A percentile compares a stretch with the other conserved stretches of the same genome.
Evolutionary conservation across 2,888 invertebrate genomes (phyloP).

Genomic region (Colletes collaris): DNA sequence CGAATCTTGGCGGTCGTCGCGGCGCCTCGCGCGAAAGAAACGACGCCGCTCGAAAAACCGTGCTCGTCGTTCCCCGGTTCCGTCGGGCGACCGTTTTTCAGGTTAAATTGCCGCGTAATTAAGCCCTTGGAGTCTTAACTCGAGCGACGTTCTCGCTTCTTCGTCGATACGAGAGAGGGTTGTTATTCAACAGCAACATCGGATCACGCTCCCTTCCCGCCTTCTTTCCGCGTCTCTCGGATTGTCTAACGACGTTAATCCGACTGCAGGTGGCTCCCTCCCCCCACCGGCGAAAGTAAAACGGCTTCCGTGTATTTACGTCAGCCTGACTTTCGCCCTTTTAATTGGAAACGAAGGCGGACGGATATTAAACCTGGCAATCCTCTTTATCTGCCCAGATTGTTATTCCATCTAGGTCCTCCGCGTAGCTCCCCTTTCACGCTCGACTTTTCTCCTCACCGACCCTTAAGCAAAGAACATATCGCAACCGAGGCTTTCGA

Average conservation of each 20-base stretch:
- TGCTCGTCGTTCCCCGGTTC: conserved; percentile 12
- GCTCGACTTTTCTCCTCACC: neutral
- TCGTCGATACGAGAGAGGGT: conserved; percentile 8
- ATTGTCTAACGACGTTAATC: conserved; percentile 54
- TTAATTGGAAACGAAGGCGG: conserved; percentile 43
- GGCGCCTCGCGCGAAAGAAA: neutral
- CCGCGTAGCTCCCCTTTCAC: neutral
- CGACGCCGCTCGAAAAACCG: conserved; percentile 23
- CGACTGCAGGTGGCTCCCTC: conserved; percentile 37
- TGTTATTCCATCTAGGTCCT: conserved; percentile 25
- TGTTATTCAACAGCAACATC: conserved; percentile 27
- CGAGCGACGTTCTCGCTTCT: conserved; percentile 9
- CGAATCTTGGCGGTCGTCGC: conserved; percentile 5
- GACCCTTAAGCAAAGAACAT: too few relatives aligned
- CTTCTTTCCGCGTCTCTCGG: neutral
- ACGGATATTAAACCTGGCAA: conserved; percentile 43
- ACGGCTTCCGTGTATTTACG: conserved; percentile 20
- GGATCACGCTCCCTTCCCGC: conserved; percentile 2
- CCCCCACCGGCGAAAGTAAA: conserved; percentile 10
- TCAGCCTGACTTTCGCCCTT: conserved; percentile 20
- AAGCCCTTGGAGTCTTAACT: conserved; percentile 47
- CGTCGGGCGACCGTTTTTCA: conserved; percentile 25
- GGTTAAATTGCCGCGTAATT: conserved; percentile 62
- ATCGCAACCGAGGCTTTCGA: too few relatives aligned
- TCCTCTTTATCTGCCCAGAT: conserved; percentile 32